Evolutionary conservation across 2,113 vertebrate genomes (phyloP), one percentile per base, ranked within the genome.

Genomic region (Lichenostomus cassidix): DNA sequence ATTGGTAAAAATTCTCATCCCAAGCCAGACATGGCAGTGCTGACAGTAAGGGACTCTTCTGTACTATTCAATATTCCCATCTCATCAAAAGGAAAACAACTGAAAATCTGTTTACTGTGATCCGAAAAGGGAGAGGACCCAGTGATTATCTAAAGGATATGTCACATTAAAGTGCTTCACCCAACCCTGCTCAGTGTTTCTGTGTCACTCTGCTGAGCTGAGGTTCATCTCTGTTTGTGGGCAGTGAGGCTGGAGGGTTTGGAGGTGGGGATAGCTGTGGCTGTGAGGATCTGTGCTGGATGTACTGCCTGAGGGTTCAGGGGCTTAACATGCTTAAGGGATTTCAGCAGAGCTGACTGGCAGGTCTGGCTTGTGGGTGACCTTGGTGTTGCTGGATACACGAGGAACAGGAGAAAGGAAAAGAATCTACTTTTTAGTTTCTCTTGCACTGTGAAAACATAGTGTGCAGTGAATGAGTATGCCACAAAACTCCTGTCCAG

Each of bases 271-370:
- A 8, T 5, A 3, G 44, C 41, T 23, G 10, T 20, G 52, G 44
- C 52, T 39, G 50, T 8, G 31, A 47, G 52, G 50, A 11, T 44
- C 31, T 0, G 4, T 33, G 68, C 22, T 42, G 80, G 23, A 7
- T 8, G 35, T 14, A 1, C 17, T 13, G 44, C 1, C 0, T 3
- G 22, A 63, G 35, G 39, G 29, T 13, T 0, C 65, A n/a, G 58
- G 41, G 29, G 15, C 41, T 56, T 89, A 87, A 87, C 25, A 29
- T 0, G 7, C 94, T 90, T 65, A 76, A 88, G 63, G 63, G 94
- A 83, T 95, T 94, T 80, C 71, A 49, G 2, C 7, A 3, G 55
- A 58, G 55, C 11, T 42, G 47, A 2, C 80, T 63, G 80, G 31
- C 53, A 58, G 17, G 28, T 64, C 78, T 64, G 78, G 5, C 13